These are phyloP conservation scores for Siniperca knerii DNA, from an alignment of 2,113 vertebrate genomes.

Conservation along the genomic window DNA sequence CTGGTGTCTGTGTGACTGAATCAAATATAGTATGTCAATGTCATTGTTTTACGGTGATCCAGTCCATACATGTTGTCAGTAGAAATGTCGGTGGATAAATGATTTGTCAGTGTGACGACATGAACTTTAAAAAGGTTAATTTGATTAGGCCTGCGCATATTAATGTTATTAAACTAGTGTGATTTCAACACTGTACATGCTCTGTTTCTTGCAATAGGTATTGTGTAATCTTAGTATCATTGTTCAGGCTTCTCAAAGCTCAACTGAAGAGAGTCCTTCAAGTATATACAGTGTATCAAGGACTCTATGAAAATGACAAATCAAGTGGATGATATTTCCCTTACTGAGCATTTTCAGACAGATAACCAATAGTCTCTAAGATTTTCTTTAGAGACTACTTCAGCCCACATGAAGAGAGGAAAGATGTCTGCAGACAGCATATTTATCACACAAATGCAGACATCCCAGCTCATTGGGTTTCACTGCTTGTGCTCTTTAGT, in stretches of 20 bases:
- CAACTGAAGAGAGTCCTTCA: neutral
- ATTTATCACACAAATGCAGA: neutral
- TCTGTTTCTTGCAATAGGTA: neutral
- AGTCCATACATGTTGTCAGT: neutral
- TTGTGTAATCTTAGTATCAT: neutral
- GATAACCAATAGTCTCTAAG: neutral
- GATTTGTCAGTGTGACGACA: no score
- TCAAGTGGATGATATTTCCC: neutral
- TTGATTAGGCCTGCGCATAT: no score
- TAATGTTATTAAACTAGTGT: no score
- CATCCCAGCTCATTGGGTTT: no score
- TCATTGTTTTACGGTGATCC: neutral
- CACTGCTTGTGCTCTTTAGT: neutral
- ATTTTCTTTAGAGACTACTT: neutral
- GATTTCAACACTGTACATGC: neutral
- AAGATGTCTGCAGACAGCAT: neutral
- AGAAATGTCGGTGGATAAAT: neutral
- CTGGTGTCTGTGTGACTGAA: neutral
- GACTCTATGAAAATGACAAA: neutral
- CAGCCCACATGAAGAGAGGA: neutral
- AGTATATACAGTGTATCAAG: neutral
- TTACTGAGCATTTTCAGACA: neutral
- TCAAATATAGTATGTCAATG: neutral
- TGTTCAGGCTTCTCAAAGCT: neutral
- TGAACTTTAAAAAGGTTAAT: no score